Base-by-base conservation (phyloP, 2,888 invertebrate species). In the Eremobia ochroleuca region DNA sequence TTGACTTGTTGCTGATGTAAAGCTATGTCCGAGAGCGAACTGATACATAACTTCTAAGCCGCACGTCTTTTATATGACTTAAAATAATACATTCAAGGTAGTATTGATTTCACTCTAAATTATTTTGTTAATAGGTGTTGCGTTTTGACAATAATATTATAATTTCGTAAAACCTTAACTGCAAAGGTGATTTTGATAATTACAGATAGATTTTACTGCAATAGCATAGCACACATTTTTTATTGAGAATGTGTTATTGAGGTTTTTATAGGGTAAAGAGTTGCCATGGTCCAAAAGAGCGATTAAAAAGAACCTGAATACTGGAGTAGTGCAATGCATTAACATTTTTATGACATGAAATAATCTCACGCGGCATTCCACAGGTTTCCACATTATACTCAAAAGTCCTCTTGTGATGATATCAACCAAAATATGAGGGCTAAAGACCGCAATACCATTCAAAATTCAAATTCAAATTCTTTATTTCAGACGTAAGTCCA, bases 11-110 rank as follows among this genome's bases (percentile, higher is more conserved):
- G 40, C 40, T 59, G 15, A 13, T 61, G 49, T 43, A n/a, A 62
- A 49, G 52, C 43, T 21, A 74, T 49, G 25, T 49, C 71, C 34
- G 55, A 46, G 18, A 43, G 68, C 31, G 52, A 77, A 87, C 86
- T 87, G 85, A 85, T 85, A 81, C 72, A 28, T 65, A 58, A 34
- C 46, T 58, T 43, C 71, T 55, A 77, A 82, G 40, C 8, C 34
- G 59, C 69, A 76, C 40, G 80, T 75, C 81, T 88, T 88, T 79
- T 88, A 88, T 88, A 87, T 73, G 64, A 72, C 55, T 71, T 62
- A 61, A 67, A 77, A 83, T 77, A 70, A 67, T 52, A 11, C 49
- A 77, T 62, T 71, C 87, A 87, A 87, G 86, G 86, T 76, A 81
- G 79, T 64, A 70, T 77, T 76, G 88, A 79, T 88, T 85, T 88